phyloP scores from a whole-genome alignment of 1,140 invertebrate genomes.

The Harlomillsia oculata region DNA sequence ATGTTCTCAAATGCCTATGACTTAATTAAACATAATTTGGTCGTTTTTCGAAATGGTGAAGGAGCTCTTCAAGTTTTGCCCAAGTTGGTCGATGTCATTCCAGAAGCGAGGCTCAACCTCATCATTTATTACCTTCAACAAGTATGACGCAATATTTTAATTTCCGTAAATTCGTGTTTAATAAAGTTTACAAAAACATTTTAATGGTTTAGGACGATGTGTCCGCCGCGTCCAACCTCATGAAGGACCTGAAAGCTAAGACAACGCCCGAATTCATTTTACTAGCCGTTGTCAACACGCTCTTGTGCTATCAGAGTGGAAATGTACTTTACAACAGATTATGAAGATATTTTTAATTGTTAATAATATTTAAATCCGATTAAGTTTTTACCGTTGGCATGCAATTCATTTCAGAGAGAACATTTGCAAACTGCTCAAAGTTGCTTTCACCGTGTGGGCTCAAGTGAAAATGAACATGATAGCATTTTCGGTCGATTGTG shows the following conservation, averaged over 20 bases:
- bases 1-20: conserved; percentile 51
- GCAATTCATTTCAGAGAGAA: conserved; percentile 59
- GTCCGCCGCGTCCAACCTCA: conserved; percentile 76
- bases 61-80: conserved; percentile 85
- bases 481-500: conserved; percentile 43
- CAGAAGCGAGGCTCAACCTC: conserved; percentile 91
- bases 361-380: not conserved
- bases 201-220: conserved; percentile 56
- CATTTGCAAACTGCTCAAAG: conserved; percentile 90
- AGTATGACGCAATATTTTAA: conserved; percentile 40
- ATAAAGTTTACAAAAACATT: not conserved
- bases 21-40: conserved; percentile 87
- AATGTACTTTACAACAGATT: conserved; percentile 13
- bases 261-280: conserved; percentile 93
- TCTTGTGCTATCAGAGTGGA: conserved; percentile 80
- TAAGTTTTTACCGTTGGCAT: not conserved
- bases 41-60: conserved; percentile 90
- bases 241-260: conserved; percentile 85
- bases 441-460: conserved; percentile 91
- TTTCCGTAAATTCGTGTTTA: conserved; percentile 1
- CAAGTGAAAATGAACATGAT: conserved; percentile 89
- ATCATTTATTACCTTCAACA: conserved; percentile 90
- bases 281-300: conserved; percentile 90
- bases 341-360: not conserved
- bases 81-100: conserved; percentile 83